These are phyloP conservation scores for Spodoptera exigua DNA, from an alignment of 2,888 invertebrate species.

Conservation along the genomic window DNA sequence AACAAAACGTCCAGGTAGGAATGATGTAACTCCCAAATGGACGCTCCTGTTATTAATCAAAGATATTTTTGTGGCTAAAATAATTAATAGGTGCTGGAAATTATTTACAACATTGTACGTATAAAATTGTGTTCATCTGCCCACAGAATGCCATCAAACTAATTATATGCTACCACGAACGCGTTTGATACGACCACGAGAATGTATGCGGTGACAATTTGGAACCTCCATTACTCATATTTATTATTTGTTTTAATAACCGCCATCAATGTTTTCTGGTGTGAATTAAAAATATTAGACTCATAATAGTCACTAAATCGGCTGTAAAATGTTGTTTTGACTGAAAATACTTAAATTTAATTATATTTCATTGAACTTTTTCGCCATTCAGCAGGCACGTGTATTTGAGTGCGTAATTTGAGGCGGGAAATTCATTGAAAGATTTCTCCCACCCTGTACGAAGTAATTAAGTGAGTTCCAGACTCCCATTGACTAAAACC, in stretches of 20 bases:
- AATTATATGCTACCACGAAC: slow-evolving; percentile 42
- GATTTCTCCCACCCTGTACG: too few species aligned
- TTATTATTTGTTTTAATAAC: slow-evolving; percentile 12
- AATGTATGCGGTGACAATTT: slow-evolving; percentile 33
- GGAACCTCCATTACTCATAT: slow-evolving; percentile 17
- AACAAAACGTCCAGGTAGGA: slow-evolving; percentile 25
- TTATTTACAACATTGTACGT: slow-evolving; percentile 44
- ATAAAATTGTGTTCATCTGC: slow-evolving; percentile 40
- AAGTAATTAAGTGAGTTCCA: too few species aligned
- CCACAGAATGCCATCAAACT: slow-evolving; percentile 49
- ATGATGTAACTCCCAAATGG: slow-evolving; percentile 34
- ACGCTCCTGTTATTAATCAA: slow-evolving; percentile 43
- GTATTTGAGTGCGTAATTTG: background rate
- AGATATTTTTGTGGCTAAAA: slow-evolving; percentile 38
- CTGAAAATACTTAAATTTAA: slow-evolving; percentile 1
- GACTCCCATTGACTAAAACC: too few species aligned
- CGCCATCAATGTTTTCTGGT: background rate
- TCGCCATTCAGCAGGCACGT: slow-evolving; percentile 1
- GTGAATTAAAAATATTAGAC: background rate
- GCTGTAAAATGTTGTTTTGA: background rate
- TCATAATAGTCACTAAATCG: background rate
- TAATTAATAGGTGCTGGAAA: slow-evolving; percentile 46
- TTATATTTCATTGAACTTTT: background rate
- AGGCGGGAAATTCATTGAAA: too few species aligned
- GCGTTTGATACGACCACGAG: slow-evolving; percentile 40